A percentile compares a stretch with the other conserved stretches of the same genome.
These are phyloP conservation scores for Morelia viridis DNA, from an alignment of 2,797 vertebrate genomes.

Conservation along the genomic window DNA sequence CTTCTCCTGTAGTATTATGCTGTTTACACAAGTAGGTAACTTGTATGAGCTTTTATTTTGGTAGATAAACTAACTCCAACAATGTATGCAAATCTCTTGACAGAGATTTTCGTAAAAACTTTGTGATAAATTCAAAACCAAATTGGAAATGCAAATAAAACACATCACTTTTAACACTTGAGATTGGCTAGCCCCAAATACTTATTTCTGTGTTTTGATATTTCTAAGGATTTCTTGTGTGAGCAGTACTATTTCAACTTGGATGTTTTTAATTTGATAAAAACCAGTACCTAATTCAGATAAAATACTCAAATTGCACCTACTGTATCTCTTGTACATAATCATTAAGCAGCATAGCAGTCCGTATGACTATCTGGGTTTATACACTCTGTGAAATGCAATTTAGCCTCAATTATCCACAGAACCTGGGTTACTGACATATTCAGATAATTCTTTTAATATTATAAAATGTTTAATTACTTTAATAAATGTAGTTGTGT, in stretches of 20 bases:
- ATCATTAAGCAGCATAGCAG: neutral
- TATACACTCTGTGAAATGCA: neutral
- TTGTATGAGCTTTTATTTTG: neutral
- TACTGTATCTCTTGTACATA: neutral
- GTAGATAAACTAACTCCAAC: neutral
- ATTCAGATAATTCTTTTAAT: neutral
- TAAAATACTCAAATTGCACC: neutral
- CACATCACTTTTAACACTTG: neutral
- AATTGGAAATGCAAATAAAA: neutral
- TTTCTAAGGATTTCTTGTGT: neutral
- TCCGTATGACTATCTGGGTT: neutral
- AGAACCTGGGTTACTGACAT: neutral
- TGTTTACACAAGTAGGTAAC: neutral
- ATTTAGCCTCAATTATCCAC: neutral
- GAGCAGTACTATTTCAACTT: neutral
- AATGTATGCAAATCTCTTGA: neutral
- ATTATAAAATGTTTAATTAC: neutral
- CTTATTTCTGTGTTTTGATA: neutral
- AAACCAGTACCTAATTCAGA: neutral
- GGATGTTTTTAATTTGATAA: neutral
- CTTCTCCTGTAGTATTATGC: neutral
- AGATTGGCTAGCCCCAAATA: neutral
- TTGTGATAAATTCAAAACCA: neutral
- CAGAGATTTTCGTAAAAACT: neutral
- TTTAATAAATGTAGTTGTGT: neutral